Base-by-base conservation (phyloP, 2,888 invertebrate species). In the Meta bourneti region DNA sequence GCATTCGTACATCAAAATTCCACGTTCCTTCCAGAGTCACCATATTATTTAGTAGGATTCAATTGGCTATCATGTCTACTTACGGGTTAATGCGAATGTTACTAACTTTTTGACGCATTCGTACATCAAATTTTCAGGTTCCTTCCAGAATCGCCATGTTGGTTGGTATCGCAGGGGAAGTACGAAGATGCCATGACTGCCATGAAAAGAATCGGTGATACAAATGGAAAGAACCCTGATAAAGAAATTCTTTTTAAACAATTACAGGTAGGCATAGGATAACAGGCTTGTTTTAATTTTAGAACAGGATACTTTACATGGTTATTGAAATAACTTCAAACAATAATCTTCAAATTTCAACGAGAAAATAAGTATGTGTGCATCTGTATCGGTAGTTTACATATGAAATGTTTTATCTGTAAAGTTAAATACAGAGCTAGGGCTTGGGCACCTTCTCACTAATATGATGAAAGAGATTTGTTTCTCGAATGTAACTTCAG, bases 141-240 rank as follows among this genome's bases (percentile, higher is more conserved):
- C 19, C 16, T 93, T 19, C 93, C 93, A 5, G 93, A 93, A 80
- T 93, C 93, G 6, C 93, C 93, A 9, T 83, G 92, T 19, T 93
- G 93, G 93, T 85, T 93, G 16, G 61, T 93, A 6, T 91, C 93
- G 6, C 84, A 74, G 19, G 91, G 80, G 51, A 87, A 51, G 20
- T 93, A 93, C 54, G 75, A 48, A 16, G 93, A 93, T 75, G 93
- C 93, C 0, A 77, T 87, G 6, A 54, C 61, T 6, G 48, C 80
- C 61, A 16, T 93, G 51, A 83, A n/a, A 75, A 86, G 54, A 69
- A 91, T 93, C 54, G 93, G 92, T 7, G 84, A 90, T n/a, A 80
- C 91, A 16, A 93, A 93, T 77, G 83, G 89, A 19, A 89, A 90
- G 61, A 20, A 34, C 7, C 48, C 74, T 11, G 91, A 91, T 52